Percentiles rank a stretch among this genome's conserved stretches.
phyloP scores from a whole-genome alignment of 2,888 invertebrate species.

The Pristionchus entomophagus region DNA sequence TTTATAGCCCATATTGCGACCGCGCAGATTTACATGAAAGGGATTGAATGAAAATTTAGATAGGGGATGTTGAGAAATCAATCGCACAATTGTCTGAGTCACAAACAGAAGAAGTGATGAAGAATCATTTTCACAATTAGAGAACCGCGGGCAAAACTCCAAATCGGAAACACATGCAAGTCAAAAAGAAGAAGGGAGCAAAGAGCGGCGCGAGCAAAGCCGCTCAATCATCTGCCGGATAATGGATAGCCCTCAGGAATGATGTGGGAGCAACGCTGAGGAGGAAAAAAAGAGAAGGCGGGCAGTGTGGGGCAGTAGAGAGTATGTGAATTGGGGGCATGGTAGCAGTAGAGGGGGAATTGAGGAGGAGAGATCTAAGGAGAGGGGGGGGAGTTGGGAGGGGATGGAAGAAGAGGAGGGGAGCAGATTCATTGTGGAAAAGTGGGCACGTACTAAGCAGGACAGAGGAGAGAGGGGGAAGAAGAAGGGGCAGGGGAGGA shows the following conservation, averaged over 20 bases:
- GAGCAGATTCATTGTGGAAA: not conserved
- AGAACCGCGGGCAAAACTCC: no score
- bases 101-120: no score
- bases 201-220: not conserved
- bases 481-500: no score
- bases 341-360: not conserved
- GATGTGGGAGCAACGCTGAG: not conserved
- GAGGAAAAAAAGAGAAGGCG: not conserved
- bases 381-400: not conserved
- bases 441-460: constrained; percentile 15
- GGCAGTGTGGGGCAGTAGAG: no score
- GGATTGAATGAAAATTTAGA: no score
- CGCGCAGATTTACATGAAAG: no score
- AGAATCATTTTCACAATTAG: no score
- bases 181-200: not conserved
- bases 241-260: not conserved
- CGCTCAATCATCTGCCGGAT: not conserved
- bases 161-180: no score
- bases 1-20: no score
- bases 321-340: not conserved
- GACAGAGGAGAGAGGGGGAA: not conserved
- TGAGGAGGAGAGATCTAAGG: constrained; percentile 7
- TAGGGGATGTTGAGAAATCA: no score
- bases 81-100: no score
- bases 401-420: not conserved